Conservation (phyloP, 2,797 vertebrate genomes). For the Acanthurus leucopareius region DNA sequence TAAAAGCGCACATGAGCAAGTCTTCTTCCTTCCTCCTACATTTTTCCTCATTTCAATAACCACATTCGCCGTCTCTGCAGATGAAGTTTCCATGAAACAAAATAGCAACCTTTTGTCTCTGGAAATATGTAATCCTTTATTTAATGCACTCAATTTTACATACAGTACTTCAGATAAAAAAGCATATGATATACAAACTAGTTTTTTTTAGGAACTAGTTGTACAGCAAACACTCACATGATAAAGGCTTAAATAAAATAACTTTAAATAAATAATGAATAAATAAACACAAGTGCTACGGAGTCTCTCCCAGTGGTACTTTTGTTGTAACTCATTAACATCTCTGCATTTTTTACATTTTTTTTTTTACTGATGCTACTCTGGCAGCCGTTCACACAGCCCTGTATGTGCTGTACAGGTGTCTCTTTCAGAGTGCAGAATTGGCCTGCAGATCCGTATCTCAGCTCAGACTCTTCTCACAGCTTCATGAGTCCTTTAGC, state of each 20-base stretch:
- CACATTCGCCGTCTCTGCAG: not conserved
- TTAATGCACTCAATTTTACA: conserved; percentile 52
- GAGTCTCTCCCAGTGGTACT: conserved; percentile 46
- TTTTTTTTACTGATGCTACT: conserved; percentile 10
- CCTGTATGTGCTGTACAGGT: conserved; percentile 20
- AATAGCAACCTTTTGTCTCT: conserved; percentile 1
- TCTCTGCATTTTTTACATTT: not conserved
- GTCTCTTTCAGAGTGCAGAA: conserved; percentile 16
- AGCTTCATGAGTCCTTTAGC: conserved; percentile 34
- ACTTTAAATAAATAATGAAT: conserved; percentile 75
- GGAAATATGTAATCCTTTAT: conserved; percentile 45
- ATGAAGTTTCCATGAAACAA: conserved; percentile 28
- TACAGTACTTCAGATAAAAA: conserved; percentile 52
- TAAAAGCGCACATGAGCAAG: conserved; percentile 3
- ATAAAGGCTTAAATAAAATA: conserved; percentile 21
- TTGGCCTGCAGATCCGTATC: conserved; percentile 6
- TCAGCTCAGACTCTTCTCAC: conserved; percentile 21
- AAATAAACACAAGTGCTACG: conserved; percentile 65
- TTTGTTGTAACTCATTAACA: conserved; percentile 37
- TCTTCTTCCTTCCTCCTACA: conserved; percentile 15
- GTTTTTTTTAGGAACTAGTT: conserved; percentile 12
- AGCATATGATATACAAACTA: conserved; percentile 37
- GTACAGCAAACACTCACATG: conserved; percentile 37
- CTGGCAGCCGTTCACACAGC: conserved; percentile 14
- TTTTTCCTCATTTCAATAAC: conserved; percentile 15